Conservation (phyloP, 1,140 invertebrate genomes). For the Zophobas morio region DNA sequence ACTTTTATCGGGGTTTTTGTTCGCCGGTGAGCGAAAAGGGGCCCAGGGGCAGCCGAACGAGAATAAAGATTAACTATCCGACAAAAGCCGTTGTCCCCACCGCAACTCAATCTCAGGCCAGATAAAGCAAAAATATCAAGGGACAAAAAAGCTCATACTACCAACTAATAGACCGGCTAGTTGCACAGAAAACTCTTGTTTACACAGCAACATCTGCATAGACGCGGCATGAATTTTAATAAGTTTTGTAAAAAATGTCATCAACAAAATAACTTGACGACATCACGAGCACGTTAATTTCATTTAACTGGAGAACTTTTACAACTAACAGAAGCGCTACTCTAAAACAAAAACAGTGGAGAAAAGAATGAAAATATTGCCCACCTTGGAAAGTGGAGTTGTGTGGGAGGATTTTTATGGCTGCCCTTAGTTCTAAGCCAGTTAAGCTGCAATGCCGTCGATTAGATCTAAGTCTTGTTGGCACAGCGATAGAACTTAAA, state of each 20-base stretch:
- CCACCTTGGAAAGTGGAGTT: neutral
- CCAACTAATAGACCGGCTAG: conserved; percentile 13
- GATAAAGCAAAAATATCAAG: conserved; percentile 56
- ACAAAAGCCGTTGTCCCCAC: conserved; percentile 56
- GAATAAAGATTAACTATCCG: conserved; percentile 58
- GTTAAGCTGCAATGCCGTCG: neutral
- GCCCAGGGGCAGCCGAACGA: conserved; percentile 35
- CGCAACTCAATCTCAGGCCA: conserved; percentile 55
- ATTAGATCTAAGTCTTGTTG: conserved; percentile 1
- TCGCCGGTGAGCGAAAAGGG: conserved; percentile 42
- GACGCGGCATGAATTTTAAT: conserved; percentile 21
- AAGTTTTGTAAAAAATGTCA: neutral
- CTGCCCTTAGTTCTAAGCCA: neutral
- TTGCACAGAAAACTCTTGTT: conserved; percentile 22
- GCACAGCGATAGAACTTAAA: neutral
- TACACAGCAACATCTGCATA: conserved; percentile 10
- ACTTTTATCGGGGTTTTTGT: conserved; percentile 48
- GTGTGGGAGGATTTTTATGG: neutral
- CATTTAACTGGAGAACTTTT: neutral
- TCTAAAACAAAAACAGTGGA: neutral
- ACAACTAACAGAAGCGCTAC: neutral
- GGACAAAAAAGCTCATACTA: conserved; percentile 51
- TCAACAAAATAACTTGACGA: no score
- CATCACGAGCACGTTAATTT: conserved; percentile 18
- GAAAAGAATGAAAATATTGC: neutral